Conservation (phyloP, 2,113 vertebrate species). For the Neotoma lepida region DNA sequence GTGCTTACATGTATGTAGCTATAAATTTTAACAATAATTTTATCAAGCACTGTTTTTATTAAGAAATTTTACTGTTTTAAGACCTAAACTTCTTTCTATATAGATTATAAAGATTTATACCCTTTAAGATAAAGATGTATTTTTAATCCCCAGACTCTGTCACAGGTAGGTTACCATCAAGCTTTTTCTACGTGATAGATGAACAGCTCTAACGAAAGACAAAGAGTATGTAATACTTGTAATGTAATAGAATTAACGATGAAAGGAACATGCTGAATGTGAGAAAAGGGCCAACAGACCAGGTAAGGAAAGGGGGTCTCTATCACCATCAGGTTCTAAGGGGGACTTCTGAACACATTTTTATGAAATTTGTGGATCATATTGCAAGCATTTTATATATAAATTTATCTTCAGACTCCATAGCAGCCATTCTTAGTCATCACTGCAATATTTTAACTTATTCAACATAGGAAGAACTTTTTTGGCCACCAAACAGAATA, state of each 20-base stretch:
- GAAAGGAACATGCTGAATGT: slow-evolving; percentile 34
- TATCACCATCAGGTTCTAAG: neutral
- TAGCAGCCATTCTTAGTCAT: neutral
- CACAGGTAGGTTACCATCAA: neutral
- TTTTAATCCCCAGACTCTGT: slow-evolving; percentile 6
- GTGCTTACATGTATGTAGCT: neutral
- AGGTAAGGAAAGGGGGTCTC: neutral
- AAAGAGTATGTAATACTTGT: neutral
- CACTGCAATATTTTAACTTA: neutral
- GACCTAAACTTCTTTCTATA: neutral
- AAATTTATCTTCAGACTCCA: slow-evolving; percentile 17
- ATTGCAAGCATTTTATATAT: neutral
- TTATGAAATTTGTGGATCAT: neutral
- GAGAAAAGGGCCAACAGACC: neutral
- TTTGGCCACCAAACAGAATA: neutral
- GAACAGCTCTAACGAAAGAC: neutral
- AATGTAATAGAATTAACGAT: slow-evolving; percentile 31
- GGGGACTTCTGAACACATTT: neutral
- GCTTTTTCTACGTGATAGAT: neutral
- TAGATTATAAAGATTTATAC: neutral
- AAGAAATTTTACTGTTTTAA: slow-evolving; percentile 16
- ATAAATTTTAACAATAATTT: neutral
- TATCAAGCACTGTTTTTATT: slow-evolving; percentile 1
- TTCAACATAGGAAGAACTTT: neutral
- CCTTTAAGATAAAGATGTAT: neutral